phyloP scores from a whole-genome alignment of 2,113 vertebrate genomes.

The Hymenochirus boettgeri region DNA sequence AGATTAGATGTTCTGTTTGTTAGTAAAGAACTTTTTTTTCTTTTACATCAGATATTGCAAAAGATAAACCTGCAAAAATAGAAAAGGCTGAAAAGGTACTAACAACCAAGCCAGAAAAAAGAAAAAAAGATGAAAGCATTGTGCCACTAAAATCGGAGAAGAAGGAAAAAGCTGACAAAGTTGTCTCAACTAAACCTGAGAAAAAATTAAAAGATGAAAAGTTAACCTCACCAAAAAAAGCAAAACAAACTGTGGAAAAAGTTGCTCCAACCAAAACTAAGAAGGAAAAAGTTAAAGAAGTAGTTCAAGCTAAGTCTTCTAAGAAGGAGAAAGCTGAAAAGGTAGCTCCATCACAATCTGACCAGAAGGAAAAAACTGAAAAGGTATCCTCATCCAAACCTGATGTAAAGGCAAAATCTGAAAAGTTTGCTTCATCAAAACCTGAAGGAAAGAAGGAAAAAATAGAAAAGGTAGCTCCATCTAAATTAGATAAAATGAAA shows the following conservation, averaged over 20 bases:
- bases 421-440: conserved; percentile 22
- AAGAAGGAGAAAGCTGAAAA: conserved; percentile 6
- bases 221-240: too few species aligned
- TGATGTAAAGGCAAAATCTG: conserved; percentile 50
- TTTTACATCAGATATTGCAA: too few species aligned
- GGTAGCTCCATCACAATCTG: too few species aligned
- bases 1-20: too few species aligned
- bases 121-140: conserved; percentile 57
- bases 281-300: conserved; percentile 61
- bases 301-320: conserved; percentile 56
- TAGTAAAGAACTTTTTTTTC: too few species aligned
- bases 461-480: conserved; percentile 54
- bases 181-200: conserved; percentile 62
- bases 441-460: conserved; percentile 64
- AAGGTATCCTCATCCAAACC: conserved; percentile 19
- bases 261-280: conserved; percentile 53
- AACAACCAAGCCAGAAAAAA: conserved; percentile 44
- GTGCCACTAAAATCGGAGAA: conserved; percentile 31
- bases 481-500: conserved; percentile 61
- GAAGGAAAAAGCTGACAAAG: conserved; percentile 58
- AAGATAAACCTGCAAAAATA: conserved; percentile 58
- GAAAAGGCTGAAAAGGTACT: conserved; percentile 22
- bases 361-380: conserved; percentile 6
- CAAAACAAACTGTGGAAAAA: conserved; percentile 61
- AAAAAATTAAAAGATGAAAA: too few species aligned